phyloP scores from a whole-genome alignment of 1,140 invertebrate genomes.

The Drosophila bocki region DNA sequence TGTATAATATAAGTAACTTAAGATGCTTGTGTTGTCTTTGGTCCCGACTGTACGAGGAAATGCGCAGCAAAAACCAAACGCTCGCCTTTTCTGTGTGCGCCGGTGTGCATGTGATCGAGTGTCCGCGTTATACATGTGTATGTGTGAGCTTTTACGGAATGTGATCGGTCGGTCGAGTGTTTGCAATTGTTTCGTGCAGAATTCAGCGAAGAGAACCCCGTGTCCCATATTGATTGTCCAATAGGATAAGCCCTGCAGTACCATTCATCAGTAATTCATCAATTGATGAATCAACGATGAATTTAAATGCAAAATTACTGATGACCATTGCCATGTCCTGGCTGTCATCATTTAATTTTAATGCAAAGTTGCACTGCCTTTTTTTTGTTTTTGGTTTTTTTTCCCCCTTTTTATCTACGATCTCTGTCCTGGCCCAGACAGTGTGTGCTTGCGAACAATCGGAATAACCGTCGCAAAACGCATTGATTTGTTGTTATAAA shows the following conservation, averaged over 20 bases:
- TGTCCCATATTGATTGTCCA: neutral
- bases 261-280: too few relatives aligned
- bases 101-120: slow-evolving; percentile 1
- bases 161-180: slow-evolving; percentile 4
- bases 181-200: slow-evolving; percentile 14
- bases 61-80: neutral
- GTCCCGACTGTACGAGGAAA: neutral
- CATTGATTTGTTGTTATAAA: too few relatives aligned
- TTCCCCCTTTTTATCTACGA: too few relatives aligned
- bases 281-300: too few relatives aligned
- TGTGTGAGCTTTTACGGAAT: slow-evolving; percentile 14
- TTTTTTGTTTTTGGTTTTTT: too few relatives aligned
- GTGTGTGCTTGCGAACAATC: too few relatives aligned
- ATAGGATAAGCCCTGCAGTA: neutral
- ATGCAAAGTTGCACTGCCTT: too few relatives aligned
- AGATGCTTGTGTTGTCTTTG: neutral
- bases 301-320: too few relatives aligned
- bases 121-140: neutral
- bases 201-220: slow-evolving; percentile 12
- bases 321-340: too few relatives aligned
- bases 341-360: too few relatives aligned
- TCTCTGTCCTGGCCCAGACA: too few relatives aligned
- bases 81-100: neutral
- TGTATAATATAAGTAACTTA: neutral
- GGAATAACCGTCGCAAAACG: too few relatives aligned